Conservation (phyloP, 92 coral and sea anemone genomes). For the Zoanthus solanderi region DNA sequence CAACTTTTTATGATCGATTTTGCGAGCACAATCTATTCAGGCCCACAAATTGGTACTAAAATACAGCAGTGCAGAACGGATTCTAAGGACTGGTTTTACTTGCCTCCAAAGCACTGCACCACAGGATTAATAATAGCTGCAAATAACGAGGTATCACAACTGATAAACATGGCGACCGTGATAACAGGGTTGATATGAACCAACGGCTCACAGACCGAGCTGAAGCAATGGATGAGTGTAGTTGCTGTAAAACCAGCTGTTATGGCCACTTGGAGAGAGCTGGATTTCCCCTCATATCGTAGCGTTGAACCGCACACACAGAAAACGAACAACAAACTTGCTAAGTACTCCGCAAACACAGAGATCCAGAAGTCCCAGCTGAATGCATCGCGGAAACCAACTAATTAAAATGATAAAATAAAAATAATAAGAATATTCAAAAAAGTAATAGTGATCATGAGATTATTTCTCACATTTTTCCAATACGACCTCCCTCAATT, state of each 20-base stretch:
- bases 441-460: too few relatives aligned
- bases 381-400: constrained; percentile 34
- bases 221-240: constrained; percentile 37
- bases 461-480: too few relatives aligned
- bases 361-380: constrained; percentile 43
- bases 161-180: constrained; percentile 36
- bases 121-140: constrained; percentile 27
- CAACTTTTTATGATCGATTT: background rate
- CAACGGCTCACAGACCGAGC: constrained; percentile 44
- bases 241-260: constrained; percentile 42
- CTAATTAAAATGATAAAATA: background rate
- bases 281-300: constrained; percentile 27
- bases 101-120: constrained; percentile 44
- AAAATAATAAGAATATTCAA: background rate
- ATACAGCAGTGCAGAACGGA: background rate
- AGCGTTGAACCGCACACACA: constrained; percentile 38
- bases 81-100: background rate
- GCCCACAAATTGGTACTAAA: too few relatives aligned
- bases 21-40: too few relatives aligned
- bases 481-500: too few relatives aligned
- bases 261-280: constrained; percentile 39
- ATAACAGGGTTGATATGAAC: constrained; percentile 40
- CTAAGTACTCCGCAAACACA: constrained; percentile 42
- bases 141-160: constrained; percentile 31
- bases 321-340: constrained; percentile 36